Base-by-base conservation (phyloP, 2,888 invertebrate genomes). In the Caenorhabditis wallacei region DNA sequence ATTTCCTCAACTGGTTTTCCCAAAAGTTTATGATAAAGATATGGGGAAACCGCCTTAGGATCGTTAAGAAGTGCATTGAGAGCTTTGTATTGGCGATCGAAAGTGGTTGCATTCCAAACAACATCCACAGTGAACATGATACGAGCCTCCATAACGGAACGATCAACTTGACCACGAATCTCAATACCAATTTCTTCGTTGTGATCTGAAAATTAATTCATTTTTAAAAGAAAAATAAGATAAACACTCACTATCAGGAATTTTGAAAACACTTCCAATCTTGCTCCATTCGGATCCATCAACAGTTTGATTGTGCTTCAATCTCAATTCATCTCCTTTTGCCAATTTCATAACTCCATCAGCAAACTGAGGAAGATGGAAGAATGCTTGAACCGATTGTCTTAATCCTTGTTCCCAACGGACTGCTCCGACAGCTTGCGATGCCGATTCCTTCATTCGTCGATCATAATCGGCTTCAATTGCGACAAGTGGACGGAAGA, bases 391-490 rank as follows among this genome's bases (percentile, higher is more conserved):
- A 0, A 96, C 96, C 92, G 98, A 98, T 93, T 98, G 98, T 92
- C 99, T 99, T 26, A 99, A 94, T 0, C 98, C 98, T 11, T 97
- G 95, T 92, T 99, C 98, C 99, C 99, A 99, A 69, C 98, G 95
- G 0, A 99, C 98, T 92, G 97, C 96, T 80, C 99, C 97, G 89
- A 97, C 97, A 90, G 98, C 97, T 92, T 86, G 86, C 22, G 82
- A 84, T 92, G 98, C 98, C 0, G 97, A 96, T 93, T 99, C 99
- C 92, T 99, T 99, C 72, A 98, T 93, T 83, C 96, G 95, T 92
- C 97, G 97, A 93, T 99, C 99, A 92, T 99, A 99, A 91, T 99
- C 98, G 0, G 99, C 98, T 93, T 99, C 99, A 48, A 98, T 94
- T 92, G 97, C 96, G 0, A 99, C 97, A 40, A 99, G 93, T 0